phyloP scores from a whole-genome alignment of 1,140 invertebrate species.

The Zaprionus capensis region DNA sequence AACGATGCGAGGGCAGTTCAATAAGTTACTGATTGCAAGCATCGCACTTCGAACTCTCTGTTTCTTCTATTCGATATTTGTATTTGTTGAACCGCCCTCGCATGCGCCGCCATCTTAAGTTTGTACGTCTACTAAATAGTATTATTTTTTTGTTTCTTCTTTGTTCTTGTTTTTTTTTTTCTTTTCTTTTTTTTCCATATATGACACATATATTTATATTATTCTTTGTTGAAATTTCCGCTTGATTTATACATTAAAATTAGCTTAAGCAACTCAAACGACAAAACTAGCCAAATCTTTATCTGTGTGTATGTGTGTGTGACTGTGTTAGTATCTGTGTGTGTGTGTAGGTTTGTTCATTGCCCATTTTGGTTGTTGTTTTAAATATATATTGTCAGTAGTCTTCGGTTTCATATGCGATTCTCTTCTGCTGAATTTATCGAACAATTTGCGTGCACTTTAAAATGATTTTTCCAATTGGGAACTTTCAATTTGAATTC shows the following conservation, averaged over 20 bases:
- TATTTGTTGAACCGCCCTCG: slow-evolving; percentile 31
- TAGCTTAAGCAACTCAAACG: slow-evolving; percentile 64
- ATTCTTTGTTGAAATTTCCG: slow-evolving; percentile 40
- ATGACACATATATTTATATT: slow-evolving; percentile 38
- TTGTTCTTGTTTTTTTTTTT: slow-evolving; percentile 17
- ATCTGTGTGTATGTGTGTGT: slow-evolving; percentile 28
- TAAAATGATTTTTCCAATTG: slow-evolving; percentile 55
- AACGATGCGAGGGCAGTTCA: slow-evolving; percentile 25
- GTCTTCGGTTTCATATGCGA: slow-evolving; percentile 68
- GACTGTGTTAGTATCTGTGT: slow-evolving; percentile 18
- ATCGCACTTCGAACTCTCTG: not conserved
- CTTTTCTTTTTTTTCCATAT: slow-evolving; percentile 39
- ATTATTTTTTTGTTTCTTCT: slow-evolving; percentile 15
- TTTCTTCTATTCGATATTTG: not conserved
- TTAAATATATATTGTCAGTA: slow-evolving; percentile 81
- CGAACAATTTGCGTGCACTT: slow-evolving; percentile 42
- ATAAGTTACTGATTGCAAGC: not conserved
- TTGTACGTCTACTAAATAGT: slow-evolving; percentile 71
- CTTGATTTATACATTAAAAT: slow-evolving; percentile 71
- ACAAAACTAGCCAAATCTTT: slow-evolving; percentile 52
- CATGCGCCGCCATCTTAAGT: slow-evolving; percentile 48
- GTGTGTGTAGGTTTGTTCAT: slow-evolving; percentile 35
- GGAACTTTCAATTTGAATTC: slow-evolving; percentile 36
- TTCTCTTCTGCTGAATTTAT: slow-evolving; percentile 42
- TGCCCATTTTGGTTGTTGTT: slow-evolving; percentile 32